These are phyloP conservation scores for Gymnocephalus cernua DNA, from an alignment of 2,113 vertebrate species.

Conservation along the genomic window DNA sequence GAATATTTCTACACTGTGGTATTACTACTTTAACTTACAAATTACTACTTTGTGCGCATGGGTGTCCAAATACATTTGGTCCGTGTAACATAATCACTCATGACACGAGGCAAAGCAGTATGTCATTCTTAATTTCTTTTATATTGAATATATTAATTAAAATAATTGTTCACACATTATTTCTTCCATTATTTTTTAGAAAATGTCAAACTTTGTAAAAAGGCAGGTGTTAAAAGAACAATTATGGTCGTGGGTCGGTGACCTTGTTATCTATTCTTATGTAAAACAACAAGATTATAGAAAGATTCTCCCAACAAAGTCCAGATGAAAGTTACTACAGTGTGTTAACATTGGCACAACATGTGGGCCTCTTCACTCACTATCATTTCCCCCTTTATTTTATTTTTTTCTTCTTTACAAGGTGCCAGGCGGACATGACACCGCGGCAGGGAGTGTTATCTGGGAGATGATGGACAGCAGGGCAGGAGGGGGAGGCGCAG, in stretches of 20 bases:
- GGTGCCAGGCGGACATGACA: constrained; percentile 57
- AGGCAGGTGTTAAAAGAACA: background rate
- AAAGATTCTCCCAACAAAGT: background rate
- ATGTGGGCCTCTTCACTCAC: constrained; percentile 27
- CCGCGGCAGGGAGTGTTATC: constrained; percentile 47
- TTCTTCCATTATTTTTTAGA: background rate
- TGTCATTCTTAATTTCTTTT: too few species aligned
- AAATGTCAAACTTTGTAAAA: background rate
- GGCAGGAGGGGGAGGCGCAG: constrained; percentile 28
- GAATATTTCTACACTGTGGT: too few species aligned
- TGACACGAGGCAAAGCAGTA: too few species aligned
- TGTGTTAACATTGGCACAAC: background rate
- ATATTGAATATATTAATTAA: background rate
- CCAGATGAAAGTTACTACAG: background rate
- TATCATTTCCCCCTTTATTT: constrained; percentile 20
- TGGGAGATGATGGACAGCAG: constrained; percentile 36
- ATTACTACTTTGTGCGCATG: too few species aligned
- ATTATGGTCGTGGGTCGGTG: too few species aligned
- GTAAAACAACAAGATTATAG: background rate
- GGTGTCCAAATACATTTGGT: too few species aligned
- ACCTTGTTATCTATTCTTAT: background rate
- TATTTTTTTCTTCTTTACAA: constrained; percentile 41
- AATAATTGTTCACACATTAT: background rate
- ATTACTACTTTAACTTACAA: too few species aligned
- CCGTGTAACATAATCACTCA: too few species aligned